Evolutionary conservation across 2,797 vertebrate genomes (phyloP), one percentile per base, ranked within the genome.

Genomic region (Argya squamiceps): DNA sequence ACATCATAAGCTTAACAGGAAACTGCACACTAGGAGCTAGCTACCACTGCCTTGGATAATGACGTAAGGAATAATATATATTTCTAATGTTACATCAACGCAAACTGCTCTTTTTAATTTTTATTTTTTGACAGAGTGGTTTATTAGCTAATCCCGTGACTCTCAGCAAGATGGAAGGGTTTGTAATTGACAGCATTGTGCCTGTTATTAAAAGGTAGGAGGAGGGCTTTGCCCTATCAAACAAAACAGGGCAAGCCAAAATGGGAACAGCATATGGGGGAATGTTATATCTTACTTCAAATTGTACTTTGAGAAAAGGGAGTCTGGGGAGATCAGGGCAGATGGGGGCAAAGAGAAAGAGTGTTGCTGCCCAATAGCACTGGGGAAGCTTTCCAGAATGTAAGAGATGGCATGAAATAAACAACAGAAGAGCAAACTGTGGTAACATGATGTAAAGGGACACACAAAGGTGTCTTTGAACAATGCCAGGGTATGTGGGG

Each of bases 361-460:
- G 20, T 0, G 4, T 12, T 53, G 36, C 18, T 63, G 69, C 12
- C 58, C 24, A 16, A 16, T 0, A 4, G 36, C 32, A 52, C 5
- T 4, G 16, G n/a, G n/a, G 15, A 89, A 89, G 36, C 62, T 47
- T 78, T 46, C 43, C 44, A 58, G 59, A 76, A 73, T 5, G 6
- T 3, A 65, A 26, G 44, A 32, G 73, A 87, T 32, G 11, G n/a
- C 34, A 88, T 0, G 32, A 9, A 67, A 64, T 62, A 86, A 63
- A 41, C 14, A 59, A n/a, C 3, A 3, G 34, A 58, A 59, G 47
- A 83, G 30, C 32, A 70, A 87, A 67, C 58, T 2, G 21, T 3
- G 13, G 65, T 29, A 79, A 63, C 52, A 29, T 3, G 1, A 71
- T 30, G 19, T 24, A 68, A 75, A 89, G 32, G 29, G 73, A 80